A percentile compares a stretch with the other conserved stretches of the same genome.
phyloP scores from a whole-genome alignment of 2,888 invertebrate species.

The Pollenia griseotomentosa region DNA sequence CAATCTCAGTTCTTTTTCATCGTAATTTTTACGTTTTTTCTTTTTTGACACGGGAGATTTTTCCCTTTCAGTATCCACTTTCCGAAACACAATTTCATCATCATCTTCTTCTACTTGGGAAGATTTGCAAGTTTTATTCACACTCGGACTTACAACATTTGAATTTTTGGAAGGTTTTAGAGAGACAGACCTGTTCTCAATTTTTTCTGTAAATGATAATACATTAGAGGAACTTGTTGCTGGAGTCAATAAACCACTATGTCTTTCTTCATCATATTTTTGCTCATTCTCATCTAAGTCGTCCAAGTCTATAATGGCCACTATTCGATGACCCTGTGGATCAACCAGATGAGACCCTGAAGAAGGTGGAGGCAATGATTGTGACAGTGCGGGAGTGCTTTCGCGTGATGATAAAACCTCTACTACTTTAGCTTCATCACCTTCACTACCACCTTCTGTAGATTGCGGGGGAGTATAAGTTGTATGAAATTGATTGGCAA shows the following conservation, averaged over 20 bases:
- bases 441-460: constrained; percentile 63
- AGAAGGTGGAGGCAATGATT: not conserved
- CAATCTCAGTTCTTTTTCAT: constrained; percentile 71
- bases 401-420: constrained; percentile 75
- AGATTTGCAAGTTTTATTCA: not conserved
- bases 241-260: not conserved
- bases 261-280: not conserved
- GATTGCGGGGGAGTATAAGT: constrained; percentile 67
- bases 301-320: constrained; percentile 74
- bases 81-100: constrained; percentile 74
- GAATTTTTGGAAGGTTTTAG: constrained; percentile 3
- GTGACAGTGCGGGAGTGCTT: constrained; percentile 70
- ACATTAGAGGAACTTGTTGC: constrained; percentile 26
- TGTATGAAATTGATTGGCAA: constrained; percentile 55
- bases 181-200: not conserved
- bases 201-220: constrained; percentile 8
- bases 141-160: not conserved
- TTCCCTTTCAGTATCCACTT: constrained; percentile 66
- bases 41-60: constrained; percentile 30
- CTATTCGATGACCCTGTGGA: constrained; percentile 63
- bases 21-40: constrained; percentile 68
- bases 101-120: constrained; percentile 50
- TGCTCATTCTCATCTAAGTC: constrained; percentile 59
- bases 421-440: constrained; percentile 72
- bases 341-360: constrained; percentile 21